Percentiles rank a stretch among this genome's conserved stretches.
phyloP scores from a whole-genome alignment of 2,797 vertebrate genomes.

The Pseudochirops corinnae region DNA sequence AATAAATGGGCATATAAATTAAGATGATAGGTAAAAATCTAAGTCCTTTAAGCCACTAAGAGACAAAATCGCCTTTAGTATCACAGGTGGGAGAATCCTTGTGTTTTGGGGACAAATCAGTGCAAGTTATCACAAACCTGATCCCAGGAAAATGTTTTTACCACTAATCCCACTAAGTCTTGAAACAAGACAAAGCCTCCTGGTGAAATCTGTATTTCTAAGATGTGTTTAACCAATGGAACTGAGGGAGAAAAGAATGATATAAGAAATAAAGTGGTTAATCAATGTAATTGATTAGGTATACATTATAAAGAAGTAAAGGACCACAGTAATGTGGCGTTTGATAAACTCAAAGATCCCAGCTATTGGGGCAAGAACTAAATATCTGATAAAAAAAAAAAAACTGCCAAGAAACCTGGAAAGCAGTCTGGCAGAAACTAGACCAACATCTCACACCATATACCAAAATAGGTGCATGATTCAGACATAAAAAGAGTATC shows the following conservation, averaged over 20 bases:
- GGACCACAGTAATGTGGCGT: not conserved
- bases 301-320: not conserved
- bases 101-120: not conserved
- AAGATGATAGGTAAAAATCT: not conserved
- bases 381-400: not conserved
- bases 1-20: not conserved
- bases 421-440: not conserved
- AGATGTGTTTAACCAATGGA: not conserved
- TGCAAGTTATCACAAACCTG: not conserved
- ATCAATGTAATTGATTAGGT: not conserved
- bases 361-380: not conserved
- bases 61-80: not conserved
- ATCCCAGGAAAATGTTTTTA: not conserved
- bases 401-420: not conserved
- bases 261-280: not conserved
- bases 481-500: not conserved
- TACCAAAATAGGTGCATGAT: not conserved
- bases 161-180: not conserved
- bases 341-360: not conserved
- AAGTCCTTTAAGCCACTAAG: not conserved
- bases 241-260: not conserved
- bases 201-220: not conserved
- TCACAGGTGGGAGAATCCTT: not conserved
- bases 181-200: not conserved
- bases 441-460: not conserved